phyloP scores from a whole-genome alignment of 2,888 invertebrate species.

The Drosophila eohydei region DNA sequence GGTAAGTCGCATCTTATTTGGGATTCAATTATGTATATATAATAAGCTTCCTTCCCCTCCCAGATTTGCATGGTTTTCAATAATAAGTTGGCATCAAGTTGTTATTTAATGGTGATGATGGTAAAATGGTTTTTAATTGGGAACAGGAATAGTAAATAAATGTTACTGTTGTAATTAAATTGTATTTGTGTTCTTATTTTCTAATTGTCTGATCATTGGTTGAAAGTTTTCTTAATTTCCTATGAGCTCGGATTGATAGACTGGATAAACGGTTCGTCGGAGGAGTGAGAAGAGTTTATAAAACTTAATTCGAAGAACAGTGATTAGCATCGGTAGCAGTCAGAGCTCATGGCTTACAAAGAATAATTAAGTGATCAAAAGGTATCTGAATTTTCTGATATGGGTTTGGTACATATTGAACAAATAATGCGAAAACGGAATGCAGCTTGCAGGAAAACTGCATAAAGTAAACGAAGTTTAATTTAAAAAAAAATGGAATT shows the following conservation, averaged over 20 bases:
- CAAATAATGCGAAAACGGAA: background rate
- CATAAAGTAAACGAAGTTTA: no score
- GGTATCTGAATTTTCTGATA: background rate
- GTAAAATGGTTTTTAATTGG: background rate
- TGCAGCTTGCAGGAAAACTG: background rate
- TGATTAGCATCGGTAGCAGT: no score
- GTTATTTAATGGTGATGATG: slow-evolving; percentile 27
- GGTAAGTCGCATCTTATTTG: background rate
- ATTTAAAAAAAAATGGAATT: no score
- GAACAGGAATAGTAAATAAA: background rate
- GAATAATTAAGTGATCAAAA: no score
- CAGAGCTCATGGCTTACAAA: no score
- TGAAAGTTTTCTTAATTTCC: background rate
- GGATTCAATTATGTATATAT: no score
- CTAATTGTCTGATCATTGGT: background rate
- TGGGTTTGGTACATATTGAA: background rate
- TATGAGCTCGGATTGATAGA: no score
- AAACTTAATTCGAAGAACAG: no score
- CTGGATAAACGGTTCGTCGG: no score
- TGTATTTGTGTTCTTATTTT: background rate
- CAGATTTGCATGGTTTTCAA: slow-evolving; percentile 44
- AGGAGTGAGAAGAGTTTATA: no score
- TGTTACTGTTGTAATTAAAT: background rate
- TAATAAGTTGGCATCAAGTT: slow-evolving; percentile 20
- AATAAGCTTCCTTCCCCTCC: no score